Evolutionary conservation across 2,797 vertebrate species (phyloP).

Genomic region (Ibycter americanus): DNA sequence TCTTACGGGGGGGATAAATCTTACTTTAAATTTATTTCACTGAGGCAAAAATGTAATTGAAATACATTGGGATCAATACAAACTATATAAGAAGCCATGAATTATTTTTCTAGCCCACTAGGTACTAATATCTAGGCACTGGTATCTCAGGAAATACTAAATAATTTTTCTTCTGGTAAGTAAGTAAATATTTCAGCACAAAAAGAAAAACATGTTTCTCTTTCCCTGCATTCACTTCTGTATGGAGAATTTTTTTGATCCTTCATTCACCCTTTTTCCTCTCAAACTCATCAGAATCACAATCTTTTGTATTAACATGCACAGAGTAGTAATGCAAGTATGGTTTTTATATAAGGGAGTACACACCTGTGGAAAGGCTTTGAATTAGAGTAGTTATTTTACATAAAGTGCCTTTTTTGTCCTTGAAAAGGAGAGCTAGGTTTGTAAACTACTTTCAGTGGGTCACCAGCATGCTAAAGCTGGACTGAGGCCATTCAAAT

Average conservation of each 20-base stretch:
- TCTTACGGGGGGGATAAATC: conserved; percentile 24
- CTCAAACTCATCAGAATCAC: background rate
- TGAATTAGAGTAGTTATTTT: background rate
- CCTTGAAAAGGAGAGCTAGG: background rate
- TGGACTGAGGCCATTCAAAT: background rate
- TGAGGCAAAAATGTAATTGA: conserved; percentile 50
- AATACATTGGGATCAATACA: conserved; percentile 48
- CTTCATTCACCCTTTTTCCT: background rate
- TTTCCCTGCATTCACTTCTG: background rate
- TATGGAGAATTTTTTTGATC: conserved; percentile 2
- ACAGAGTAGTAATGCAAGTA: background rate
- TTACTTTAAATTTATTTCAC: conserved; percentile 62
- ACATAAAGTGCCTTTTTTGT: background rate
- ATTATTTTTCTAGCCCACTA: conserved; percentile 32
- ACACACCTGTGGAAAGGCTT: background rate
- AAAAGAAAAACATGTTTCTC: background rate
- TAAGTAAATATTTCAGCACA: conserved; percentile 8
- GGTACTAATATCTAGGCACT: conserved; percentile 32
- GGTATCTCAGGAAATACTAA: conserved; percentile 9
- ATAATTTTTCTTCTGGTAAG: conserved; percentile 42
- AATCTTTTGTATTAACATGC: background rate
- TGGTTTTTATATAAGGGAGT: background rate
- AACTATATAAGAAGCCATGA: conserved; percentile 25
- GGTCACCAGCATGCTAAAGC: background rate
- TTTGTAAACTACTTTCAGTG: conserved; percentile 22